Conservation (phyloP, 2,113 vertebrate species). For the Ranitomeya imitator region DNA sequence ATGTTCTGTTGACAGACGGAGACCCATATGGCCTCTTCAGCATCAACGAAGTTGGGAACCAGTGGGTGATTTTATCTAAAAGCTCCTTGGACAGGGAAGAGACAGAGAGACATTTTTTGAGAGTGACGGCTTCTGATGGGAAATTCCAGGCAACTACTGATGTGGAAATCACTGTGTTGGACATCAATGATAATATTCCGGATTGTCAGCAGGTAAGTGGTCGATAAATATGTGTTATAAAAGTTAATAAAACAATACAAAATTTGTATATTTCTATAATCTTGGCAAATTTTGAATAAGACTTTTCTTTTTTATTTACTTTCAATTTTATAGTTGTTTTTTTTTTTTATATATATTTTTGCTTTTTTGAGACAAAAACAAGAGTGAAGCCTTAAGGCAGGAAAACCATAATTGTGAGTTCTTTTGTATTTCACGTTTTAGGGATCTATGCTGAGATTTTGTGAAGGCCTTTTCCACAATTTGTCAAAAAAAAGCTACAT, state of each 20-base stretch:
- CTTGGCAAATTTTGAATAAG: too few species aligned
- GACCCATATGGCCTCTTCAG: constrained; percentile 86
- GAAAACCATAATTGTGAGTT: not conserved
- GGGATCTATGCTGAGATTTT: not conserved
- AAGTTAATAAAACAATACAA: not conserved
- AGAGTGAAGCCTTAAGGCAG: not conserved
- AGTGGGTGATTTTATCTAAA: constrained; percentile 86
- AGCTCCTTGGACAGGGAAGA: constrained; percentile 86
- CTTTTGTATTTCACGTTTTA: not conserved
- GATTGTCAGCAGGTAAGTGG: constrained; percentile 86
- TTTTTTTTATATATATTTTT: too few species aligned
- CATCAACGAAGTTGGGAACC: constrained; percentile 77
- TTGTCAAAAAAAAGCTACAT: not conserved
- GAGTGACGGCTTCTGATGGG: constrained; percentile 88
- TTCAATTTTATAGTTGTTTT: too few species aligned
- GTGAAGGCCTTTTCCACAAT: not conserved
- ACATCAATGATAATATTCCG: constrained; percentile 94
- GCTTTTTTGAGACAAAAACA: too few species aligned
- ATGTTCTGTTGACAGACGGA: constrained; percentile 77
- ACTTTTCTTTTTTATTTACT: too few species aligned
- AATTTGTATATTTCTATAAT: not conserved
- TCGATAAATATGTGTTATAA: not conserved
- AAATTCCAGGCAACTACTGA: constrained; percentile 83
- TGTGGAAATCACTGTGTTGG: constrained; percentile 88
- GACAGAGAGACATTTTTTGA: constrained; percentile 80